Evolutionary conservation across 2,113 vertebrate species (phyloP).

Genomic region (Phrynocephalus versicolor): DNA sequence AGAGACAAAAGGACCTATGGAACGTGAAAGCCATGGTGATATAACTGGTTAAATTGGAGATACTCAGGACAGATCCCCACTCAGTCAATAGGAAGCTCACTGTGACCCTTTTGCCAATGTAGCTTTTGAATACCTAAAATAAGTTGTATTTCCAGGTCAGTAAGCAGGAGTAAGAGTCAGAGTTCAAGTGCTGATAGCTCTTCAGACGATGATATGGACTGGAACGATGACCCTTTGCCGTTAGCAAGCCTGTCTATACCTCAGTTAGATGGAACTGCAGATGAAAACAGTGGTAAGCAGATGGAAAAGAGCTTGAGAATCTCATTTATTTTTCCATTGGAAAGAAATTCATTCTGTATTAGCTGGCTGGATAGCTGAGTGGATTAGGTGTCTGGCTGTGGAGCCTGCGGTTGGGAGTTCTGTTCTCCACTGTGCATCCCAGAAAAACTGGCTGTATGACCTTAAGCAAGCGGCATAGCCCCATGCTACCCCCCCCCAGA

Average conservation of each 20-base stretch:
- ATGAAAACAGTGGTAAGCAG: conserved; percentile 93
- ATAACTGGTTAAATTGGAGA: neutral
- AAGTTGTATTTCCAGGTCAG: conserved; percentile 70
- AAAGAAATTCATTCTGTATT: neutral
- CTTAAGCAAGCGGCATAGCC: no score
- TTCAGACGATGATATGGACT: conserved; percentile 95
- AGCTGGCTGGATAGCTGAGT: neutral
- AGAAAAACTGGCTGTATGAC: no score
- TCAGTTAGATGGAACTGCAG: conserved; percentile 96
- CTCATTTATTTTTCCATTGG: neutral
- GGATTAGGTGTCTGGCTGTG: no score
- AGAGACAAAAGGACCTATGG: neutral
- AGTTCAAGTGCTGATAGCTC: conserved; percentile 85
- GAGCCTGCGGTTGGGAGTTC: no score
- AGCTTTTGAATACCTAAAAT: conserved; percentile 15
- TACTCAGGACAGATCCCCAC: neutral
- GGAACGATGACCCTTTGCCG: conserved; percentile 84
- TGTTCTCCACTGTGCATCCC: no score
- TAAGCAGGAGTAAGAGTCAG: conserved; percentile 77
- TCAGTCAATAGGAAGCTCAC: no score
- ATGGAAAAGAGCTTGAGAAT: neutral
- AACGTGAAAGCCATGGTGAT: neutral
- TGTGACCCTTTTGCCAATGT: no score
- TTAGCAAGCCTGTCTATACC: conserved; percentile 91
- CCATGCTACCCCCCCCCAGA: no score